Evolutionary conservation across 2,113 vertebrate genomes (phyloP).

Genomic region (Antidorcas marsupialis): DNA sequence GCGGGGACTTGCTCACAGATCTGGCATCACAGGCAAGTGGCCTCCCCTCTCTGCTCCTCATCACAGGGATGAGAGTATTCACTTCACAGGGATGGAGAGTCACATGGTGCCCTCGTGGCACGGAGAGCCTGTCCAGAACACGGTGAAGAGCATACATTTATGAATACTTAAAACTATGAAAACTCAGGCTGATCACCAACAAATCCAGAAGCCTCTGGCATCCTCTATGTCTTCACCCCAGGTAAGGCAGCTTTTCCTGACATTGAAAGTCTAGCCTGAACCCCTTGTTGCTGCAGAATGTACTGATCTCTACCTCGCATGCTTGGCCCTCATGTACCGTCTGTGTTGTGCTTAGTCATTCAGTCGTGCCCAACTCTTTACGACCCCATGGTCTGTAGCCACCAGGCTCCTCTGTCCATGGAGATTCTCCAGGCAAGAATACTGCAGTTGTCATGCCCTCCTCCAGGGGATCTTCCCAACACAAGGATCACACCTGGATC

Average conservation of each 20-base stretch:
- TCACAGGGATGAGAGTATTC: background rate
- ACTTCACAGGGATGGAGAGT: background rate
- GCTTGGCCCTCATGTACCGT: background rate
- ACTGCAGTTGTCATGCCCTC: background rate
- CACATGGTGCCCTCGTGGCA: background rate
- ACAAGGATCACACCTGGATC: background rate
- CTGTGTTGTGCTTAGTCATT: background rate
- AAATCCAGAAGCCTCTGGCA: background rate
- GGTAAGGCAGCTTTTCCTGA: background rate
- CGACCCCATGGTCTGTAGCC: background rate
- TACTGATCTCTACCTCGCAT: accelerated
- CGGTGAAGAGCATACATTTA: background rate
- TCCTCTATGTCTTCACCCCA: accelerated
- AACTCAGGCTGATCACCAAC: background rate
- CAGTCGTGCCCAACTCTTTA: background rate
- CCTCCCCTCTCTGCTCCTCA: background rate
- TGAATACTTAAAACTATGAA: background rate
- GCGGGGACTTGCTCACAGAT: background rate
- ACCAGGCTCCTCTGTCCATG: background rate
- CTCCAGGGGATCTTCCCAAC: background rate
- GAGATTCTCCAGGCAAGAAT: background rate
- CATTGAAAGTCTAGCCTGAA: background rate
- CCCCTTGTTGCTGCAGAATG: background rate
- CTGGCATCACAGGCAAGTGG: background rate
- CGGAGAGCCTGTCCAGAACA: accelerated